These are phyloP conservation scores for Dipus sagitta DNA, from an alignment of 2,797 vertebrate genomes.

Conservation along the genomic window DNA sequence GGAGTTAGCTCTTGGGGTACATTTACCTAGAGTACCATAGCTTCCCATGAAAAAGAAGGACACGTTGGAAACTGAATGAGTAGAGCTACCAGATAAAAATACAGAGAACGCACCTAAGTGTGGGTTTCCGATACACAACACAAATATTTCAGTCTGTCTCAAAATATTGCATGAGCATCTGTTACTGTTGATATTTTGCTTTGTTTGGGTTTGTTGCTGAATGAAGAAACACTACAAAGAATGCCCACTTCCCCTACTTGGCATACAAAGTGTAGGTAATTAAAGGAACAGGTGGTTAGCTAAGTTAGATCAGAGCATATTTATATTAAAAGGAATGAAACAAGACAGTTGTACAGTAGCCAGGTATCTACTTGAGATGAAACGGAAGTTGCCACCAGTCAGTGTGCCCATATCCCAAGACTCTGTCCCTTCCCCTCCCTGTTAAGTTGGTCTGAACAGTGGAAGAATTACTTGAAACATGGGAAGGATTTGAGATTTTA, in stretches of 20 bases:
- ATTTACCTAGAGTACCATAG: neutral
- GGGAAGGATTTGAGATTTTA: neutral
- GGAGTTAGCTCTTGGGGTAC: neutral
- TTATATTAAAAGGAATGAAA: neutral
- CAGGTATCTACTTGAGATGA: neutral
- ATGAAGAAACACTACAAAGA: neutral
- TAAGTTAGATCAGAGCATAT: neutral
- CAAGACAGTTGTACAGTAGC: neutral
- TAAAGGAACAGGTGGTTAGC: neutral
- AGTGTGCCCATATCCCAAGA: neutral
- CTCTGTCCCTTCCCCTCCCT: neutral
- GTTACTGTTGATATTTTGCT: slow-evolving; percentile 1
- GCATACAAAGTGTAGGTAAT: neutral
- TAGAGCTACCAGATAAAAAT: neutral
- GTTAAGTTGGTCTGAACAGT: neutral
- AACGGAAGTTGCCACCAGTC: neutral
- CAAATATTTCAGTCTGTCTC: neutral
- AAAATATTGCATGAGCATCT: neutral
- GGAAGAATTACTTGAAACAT: neutral
- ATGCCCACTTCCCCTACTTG: neutral
- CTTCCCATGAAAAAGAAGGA: neutral
- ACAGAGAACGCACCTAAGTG: neutral
- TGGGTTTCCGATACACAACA: neutral
- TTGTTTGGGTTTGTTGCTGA: slow-evolving; percentile 24
- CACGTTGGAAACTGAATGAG: neutral